A percentile compares a stretch with the other conserved stretches of the same genome.
Evolutionary conservation across 92 coral and sea anemone genomes (phyloP).

Genomic region (Paramuricea clavata): DNA sequence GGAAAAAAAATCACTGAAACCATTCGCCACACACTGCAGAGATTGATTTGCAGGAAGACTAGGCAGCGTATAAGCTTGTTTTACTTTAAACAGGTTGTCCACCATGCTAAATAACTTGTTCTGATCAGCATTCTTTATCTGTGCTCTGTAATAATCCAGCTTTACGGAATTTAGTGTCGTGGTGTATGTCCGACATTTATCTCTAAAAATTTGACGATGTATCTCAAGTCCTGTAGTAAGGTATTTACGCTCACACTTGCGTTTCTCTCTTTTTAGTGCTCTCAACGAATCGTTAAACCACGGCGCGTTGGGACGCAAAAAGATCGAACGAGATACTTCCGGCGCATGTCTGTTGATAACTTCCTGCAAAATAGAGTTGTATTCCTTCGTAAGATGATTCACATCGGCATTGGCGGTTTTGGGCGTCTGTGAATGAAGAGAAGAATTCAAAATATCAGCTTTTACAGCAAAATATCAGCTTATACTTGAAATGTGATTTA

Average conservation of each 20-base stretch:
- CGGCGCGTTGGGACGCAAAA: conserved; percentile 57
- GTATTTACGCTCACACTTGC: conserved; percentile 53
- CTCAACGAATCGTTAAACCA: conserved; percentile 54
- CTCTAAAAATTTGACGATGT: conserved; percentile 55
- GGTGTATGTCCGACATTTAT: not conserved
- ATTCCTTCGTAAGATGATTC: conserved; percentile 49
- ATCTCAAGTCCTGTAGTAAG: conserved; percentile 59
- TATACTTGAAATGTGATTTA: conserved; percentile 28
- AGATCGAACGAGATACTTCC: conserved; percentile 38
- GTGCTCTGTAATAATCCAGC: not conserved
- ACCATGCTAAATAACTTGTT: not conserved
- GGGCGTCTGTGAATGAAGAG: not conserved
- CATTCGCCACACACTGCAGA: conserved; percentile 32
- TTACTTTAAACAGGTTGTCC: not conserved
- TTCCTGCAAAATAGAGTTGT: conserved; percentile 49
- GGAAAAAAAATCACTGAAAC: conserved; percentile 35
- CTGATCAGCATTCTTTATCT: conserved; percentile 19
- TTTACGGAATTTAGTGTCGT: not conserved
- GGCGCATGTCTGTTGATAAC: conserved; percentile 65
- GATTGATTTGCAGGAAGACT: not conserved
- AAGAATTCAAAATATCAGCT: conserved; percentile 16
- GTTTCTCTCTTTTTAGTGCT: conserved; percentile 50
- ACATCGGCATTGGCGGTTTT: conserved; percentile 23
- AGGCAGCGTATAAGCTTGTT: not conserved
- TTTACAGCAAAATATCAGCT: conserved; percentile 33